Percentiles rank a stretch among this genome's conserved stretches.
These are phyloP conservation scores for Sardinella longiceps DNA, from an alignment of 2,797 vertebrate genomes.

Conservation along the genomic window DNA sequence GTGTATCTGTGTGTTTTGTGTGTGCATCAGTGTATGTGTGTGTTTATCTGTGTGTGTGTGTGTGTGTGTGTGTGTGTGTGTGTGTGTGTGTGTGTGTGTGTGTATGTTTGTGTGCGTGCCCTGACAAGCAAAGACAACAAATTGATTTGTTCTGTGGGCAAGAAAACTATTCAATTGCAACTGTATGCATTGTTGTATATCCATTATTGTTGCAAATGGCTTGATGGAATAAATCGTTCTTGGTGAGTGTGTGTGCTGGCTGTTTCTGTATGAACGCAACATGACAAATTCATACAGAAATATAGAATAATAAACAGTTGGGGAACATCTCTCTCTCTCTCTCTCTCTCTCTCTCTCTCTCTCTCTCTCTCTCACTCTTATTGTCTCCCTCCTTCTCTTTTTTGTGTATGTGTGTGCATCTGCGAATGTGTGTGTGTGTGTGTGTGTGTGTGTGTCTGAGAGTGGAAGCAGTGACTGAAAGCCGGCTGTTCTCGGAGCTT, in stretches of 20 bases:
- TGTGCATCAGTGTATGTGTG: too few species aligned
- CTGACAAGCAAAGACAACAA: not conserved
- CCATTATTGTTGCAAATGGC: not conserved
- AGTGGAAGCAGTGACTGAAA: slow-evolving; percentile 44
- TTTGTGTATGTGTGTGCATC: not conserved
- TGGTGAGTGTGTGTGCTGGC: not conserved
- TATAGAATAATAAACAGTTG: slow-evolving; percentile 42
- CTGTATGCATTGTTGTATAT: not conserved
- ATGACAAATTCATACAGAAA: slow-evolving; percentile 30
- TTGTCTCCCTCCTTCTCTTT: not conserved
- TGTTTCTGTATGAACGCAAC: not conserved
- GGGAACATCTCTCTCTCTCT: not conserved
- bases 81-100: too few species aligned
- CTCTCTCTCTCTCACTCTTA: too few species aligned
- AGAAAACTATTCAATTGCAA: not conserved
- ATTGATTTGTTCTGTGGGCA: not conserved
- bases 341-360: not conserved
- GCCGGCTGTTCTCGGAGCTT: slow-evolving; percentile 51
- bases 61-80: slow-evolving; percentile 15
- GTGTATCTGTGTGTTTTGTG: too few species aligned
- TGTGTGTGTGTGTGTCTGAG: not conserved
- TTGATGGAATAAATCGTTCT: too few species aligned
- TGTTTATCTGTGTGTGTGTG: too few species aligned
- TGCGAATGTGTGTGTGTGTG: not conserved
- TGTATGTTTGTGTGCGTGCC: not conserved